Evolutionary conservation across 2,797 vertebrate genomes (phyloP), one percentile per base, ranked within the genome.

Genomic region (Allobates femoralis): DNA sequence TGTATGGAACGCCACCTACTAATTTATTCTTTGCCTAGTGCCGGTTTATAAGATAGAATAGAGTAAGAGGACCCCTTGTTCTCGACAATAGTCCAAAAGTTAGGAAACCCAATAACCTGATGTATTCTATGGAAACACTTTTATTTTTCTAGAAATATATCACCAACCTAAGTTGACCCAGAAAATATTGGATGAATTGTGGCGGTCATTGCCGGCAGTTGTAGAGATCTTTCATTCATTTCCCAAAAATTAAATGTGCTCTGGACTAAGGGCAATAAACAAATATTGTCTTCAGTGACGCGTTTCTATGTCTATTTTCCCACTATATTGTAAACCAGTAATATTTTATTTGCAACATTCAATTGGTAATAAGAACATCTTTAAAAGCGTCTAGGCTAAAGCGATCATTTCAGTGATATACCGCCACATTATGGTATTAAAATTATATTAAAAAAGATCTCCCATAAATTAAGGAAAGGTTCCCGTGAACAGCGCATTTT

Each of bases 311-410:
- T 64, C 64, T 79, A 46, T 51, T 37, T 58, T 56, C 26, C 23
- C 64, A 21, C 67, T 81, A 77, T 66, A 86, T 46, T 64, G 64
- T 71, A 69, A 79, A 85, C 30, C 62, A 37, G 62, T 69, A 32
- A 56, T 85, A 50, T 79, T 79, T 85, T 85, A 73, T 50, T 69
- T 79, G 62, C 6, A 12, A 46, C 51, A 60, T 85, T 85, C 34
- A 21, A 85, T 66, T 37, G 30, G 51, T 74, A 74, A 86, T 86
- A 86, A 81, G 69, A 76, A 8, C 58, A 41, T 77, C 23, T 69
- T 66, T 86, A 75, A 81, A 86, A 86, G 34, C 67, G 37, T 58
- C 32, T 15, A 3, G 11, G 55, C 28, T n/a, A 32, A 62, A 75
- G 37, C n/a, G 60, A 67, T 37, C 23, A 67, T 86, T 66, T 46